Conservation (phyloP, 2,888 invertebrate species). For the Hipparchia semele region DNA sequence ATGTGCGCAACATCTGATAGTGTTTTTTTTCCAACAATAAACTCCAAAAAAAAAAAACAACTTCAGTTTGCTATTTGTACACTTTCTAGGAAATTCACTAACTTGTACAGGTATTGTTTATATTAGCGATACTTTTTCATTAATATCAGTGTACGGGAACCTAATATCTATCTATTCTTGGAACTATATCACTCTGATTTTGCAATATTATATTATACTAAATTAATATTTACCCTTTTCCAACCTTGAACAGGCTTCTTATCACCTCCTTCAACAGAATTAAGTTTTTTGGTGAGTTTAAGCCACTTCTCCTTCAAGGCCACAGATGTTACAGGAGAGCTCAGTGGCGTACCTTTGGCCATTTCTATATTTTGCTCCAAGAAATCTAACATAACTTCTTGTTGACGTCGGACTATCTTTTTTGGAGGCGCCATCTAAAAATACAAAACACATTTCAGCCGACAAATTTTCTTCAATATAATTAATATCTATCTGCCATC, state of each 20-base stretch:
- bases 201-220: background rate
- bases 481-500: no score
- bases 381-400: constrained; percentile 67
- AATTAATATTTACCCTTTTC: constrained; percentile 61
- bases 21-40: no score
- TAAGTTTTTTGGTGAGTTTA: constrained; percentile 64
- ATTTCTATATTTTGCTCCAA: constrained; percentile 67
- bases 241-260: constrained; percentile 68
- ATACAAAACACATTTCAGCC: constrained; percentile 17
- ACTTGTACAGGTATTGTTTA: no score
- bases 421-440: constrained; percentile 72
- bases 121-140: no score
- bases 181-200: no score
- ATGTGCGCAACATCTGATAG: no score
- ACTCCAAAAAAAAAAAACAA: no score
- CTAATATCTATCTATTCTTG: no score
- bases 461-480: background rate
- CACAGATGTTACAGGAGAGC: constrained; percentile 59
- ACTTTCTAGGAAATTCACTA: no score
- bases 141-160: no score
- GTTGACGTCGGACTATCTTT: constrained; percentile 62
- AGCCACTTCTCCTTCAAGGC: constrained; percentile 65
- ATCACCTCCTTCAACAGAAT: constrained; percentile 62
- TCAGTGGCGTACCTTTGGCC: constrained; percentile 60
- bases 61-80: no score